A percentile compares a stretch with the other conserved stretches of the same genome.
Evolutionary conservation across 2,888 invertebrate species (phyloP).

Genomic region (Nudaria mundana): DNA sequence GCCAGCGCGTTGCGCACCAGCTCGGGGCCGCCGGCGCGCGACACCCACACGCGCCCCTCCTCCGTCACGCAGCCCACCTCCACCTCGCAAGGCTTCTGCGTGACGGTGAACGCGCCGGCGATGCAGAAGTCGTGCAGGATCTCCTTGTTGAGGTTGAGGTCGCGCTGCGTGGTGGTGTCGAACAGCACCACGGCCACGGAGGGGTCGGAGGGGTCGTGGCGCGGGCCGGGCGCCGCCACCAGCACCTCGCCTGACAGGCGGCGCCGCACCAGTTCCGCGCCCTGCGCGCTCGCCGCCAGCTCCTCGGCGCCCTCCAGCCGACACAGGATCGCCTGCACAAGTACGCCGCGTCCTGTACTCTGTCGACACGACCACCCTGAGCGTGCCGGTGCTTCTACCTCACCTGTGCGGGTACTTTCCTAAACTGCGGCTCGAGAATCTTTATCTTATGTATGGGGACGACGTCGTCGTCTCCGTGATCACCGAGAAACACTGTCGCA

Average conservation of each 20-base stretch:
- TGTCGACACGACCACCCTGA: not conserved
- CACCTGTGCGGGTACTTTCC: conserved; percentile 85
- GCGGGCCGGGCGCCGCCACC: conserved; percentile 76
- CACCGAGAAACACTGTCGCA: conserved; percentile 85
- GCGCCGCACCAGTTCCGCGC: conserved; percentile 52
- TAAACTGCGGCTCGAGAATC: conserved; percentile 83
- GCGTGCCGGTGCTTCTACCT: not conserved
- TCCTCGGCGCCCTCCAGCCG: conserved; percentile 87
- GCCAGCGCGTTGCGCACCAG: conserved; percentile 60
- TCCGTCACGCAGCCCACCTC: conserved; percentile 74
- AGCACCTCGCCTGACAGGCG: conserved; percentile 77
- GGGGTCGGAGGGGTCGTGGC: conserved; percentile 68
- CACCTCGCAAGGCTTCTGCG: conserved; percentile 68
- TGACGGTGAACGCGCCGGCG: conserved; percentile 56
- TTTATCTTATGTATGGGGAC: conserved; percentile 79
- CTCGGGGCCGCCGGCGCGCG: conserved; percentile 65
- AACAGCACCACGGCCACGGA: conserved; percentile 82
- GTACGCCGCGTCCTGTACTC: not conserved
- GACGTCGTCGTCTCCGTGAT: conserved; percentile 86
- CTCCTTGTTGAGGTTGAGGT: conserved; percentile 84
- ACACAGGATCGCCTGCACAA: conserved; percentile 83
- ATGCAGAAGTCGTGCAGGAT: conserved; percentile 77
- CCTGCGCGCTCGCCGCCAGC: conserved; percentile 56
- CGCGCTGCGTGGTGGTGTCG: conserved; percentile 83
- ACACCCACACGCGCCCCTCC: conserved; percentile 73